Conservation (phyloP, 2,797 vertebrate species). For the Pteropus rufus region DNA sequence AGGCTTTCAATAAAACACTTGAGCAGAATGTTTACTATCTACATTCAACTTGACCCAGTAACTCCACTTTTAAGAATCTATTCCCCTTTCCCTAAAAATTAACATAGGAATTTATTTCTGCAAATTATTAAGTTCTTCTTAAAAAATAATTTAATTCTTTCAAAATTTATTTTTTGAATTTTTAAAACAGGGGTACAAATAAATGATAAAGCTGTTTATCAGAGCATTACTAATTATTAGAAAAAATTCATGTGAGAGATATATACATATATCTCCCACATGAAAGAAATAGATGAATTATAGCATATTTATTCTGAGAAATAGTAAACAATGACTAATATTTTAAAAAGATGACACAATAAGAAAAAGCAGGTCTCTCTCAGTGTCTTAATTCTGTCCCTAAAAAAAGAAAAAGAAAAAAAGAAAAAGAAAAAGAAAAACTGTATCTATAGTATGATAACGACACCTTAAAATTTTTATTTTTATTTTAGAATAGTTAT, state of each 20-base stretch:
- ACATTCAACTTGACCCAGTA: neutral
- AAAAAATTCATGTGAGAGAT: neutral
- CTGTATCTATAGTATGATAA: neutral
- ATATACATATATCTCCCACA: neutral
- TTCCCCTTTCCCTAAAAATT: neutral
- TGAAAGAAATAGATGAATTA: neutral
- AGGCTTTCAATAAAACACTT: neutral
- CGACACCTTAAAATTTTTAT: neutral
- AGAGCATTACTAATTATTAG: neutral
- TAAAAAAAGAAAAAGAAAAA: no score
- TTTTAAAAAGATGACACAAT: neutral
- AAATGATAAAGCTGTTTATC: neutral
- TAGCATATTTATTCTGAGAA: neutral
- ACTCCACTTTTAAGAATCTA: neutral
- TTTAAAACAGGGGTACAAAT: neutral
- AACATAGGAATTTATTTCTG: neutral
- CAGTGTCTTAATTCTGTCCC: no score
- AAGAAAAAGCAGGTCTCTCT: neutral
- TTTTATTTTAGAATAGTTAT: neutral
- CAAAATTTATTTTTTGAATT: neutral
- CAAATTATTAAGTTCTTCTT: neutral
- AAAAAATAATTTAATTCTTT: neutral
- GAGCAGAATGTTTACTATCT: neutral
- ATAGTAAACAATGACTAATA: neutral
- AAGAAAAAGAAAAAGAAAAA: neutral